Base-by-base conservation (phyloP, 2,888 invertebrate species). In the Poecilobothrus nobilitatus region DNA sequence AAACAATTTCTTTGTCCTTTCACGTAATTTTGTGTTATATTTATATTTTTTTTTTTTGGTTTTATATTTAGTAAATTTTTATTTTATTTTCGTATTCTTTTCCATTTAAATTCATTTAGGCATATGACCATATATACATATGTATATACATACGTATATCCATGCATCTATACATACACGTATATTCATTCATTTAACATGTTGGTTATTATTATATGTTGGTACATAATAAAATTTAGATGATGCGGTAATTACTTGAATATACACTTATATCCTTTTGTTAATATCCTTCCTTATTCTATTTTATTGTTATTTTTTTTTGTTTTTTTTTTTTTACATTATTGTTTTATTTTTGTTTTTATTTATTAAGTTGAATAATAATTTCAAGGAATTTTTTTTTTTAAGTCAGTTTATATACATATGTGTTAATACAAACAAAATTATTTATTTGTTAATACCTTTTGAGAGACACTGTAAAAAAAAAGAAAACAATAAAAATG, bases 351-450 rank as follows among this genome's bases (percentile, higher is more conserved):
- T 63, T 63, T 9, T 3, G 9, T 7, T 22, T 63, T 63, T 63
- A 21, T 63, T 27, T 63, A 27, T 22, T 27, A 63, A 63, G 27
- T 63, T 15, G 63, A 27, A 63, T 63, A 63, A 63, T 27, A 63
- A 63, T 63, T 63, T 27, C 63, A 63, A 63, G 63, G 27, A 63
- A 15, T 63, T 63, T 27, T 27, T 2, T 27, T 27, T 27, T 27
- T 27, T 27, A 27, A 27, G 27, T 27, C 27, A 27, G 27, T 27
- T 27, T 27, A 27, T 15, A 9, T 27, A 18, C 63, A 63, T 63
- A 63, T 63, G 63, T 63, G 63, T 63, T 63, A 63, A 63, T 27
- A 63, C 63, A 63, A 63, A 63, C 27, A 15, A 27, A 63, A 63
- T 63, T 63, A 63, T 63, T 63, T 63, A 63, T 63, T 63, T 63